Conservation (phyloP, 2,113 vertebrate genomes). For the Clarias macrocephalus region DNA sequence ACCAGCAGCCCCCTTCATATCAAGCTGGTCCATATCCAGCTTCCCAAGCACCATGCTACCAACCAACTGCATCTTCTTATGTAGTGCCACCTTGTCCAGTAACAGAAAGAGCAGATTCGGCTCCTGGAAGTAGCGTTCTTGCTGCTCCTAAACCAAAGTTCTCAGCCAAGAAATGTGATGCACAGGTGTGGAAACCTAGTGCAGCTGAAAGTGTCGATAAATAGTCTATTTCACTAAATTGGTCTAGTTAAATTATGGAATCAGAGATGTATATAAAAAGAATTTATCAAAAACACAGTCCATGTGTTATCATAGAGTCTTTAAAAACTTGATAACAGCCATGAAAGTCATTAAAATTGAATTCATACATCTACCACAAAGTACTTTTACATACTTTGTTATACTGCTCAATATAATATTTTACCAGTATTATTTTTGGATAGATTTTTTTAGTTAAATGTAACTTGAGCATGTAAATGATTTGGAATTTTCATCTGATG, state of each 20-base stretch:
- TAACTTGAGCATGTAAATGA: slow-evolving; percentile 23
- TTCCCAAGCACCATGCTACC: slow-evolving; percentile 67
- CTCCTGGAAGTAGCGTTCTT: slow-evolving; percentile 64
- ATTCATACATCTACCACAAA: not conserved
- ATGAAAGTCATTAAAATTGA: not conserved
- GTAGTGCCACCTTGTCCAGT: slow-evolving; percentile 68
- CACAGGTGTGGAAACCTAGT: slow-evolving; percentile 95
- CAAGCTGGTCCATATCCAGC: slow-evolving; percentile 54
- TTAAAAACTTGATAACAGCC: not conserved
- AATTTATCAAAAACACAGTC: slow-evolving; percentile 19
- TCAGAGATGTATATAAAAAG: slow-evolving; percentile 9
- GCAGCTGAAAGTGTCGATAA: slow-evolving; percentile 67
- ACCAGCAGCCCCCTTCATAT: slow-evolving; percentile 65
- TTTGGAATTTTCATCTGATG: slow-evolving; percentile 2
- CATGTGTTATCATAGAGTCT: not conserved
- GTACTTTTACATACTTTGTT: not conserved
- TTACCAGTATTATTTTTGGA: slow-evolving; percentile 7
- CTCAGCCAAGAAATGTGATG: slow-evolving; percentile 89
- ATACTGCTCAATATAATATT: slow-evolving; percentile 8
- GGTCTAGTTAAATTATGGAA: not conserved
- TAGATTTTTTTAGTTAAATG: slow-evolving; percentile 4
- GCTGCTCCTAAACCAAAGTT: slow-evolving; percentile 92
- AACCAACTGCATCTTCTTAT: slow-evolving; percentile 63
- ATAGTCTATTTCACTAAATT: slow-evolving; percentile 62
- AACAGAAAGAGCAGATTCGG: slow-evolving; percentile 79